These are phyloP conservation scores for Fratercula arctica DNA, from an alignment of 2,797 vertebrate species.

Conservation along the genomic window DNA sequence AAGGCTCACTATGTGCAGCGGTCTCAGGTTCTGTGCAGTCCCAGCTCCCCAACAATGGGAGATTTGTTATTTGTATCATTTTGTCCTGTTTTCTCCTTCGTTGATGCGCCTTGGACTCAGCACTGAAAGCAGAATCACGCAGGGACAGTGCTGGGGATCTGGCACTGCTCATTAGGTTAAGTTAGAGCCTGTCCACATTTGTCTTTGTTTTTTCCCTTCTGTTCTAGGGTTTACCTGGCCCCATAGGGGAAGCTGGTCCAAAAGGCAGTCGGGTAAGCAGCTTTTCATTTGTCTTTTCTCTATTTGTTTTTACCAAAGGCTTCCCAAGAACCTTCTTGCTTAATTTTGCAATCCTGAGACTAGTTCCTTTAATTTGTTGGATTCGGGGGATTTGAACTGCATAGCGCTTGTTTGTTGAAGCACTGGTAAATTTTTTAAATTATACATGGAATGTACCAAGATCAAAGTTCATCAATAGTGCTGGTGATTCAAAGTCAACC, in stretches of 20 bases:
- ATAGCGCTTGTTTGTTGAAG: not conserved
- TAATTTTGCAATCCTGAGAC: not conserved
- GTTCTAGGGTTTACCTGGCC: conserved; percentile 92
- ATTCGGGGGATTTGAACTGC: not conserved
- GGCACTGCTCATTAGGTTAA: not conserved
- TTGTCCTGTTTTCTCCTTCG: not conserved
- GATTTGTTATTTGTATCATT: conserved; percentile 9
- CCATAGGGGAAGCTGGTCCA: conserved; percentile 88
- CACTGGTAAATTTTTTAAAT: not conserved
- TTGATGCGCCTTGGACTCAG: not conserved
- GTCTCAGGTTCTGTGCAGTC: conserved; percentile 23
- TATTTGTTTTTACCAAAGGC: not conserved
- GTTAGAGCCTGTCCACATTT: conserved; percentile 69
- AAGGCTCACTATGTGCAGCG: not conserved
- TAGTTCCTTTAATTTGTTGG: not conserved
- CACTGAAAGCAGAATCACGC: not conserved
- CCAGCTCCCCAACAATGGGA: not conserved
- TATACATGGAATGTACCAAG: not conserved
- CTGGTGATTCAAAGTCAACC: not conserved
- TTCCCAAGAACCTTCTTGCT: not conserved
- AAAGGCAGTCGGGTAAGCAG: conserved; percentile 91
- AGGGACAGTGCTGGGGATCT: conserved; percentile 6
- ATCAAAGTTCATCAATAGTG: not conserved
- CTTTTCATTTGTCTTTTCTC: not conserved
- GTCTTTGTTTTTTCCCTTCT: conserved; percentile 73